Evolutionary conservation across 2,888 invertebrate species (phyloP).

Genomic region (Chrysotoxum bicinctum): DNA sequence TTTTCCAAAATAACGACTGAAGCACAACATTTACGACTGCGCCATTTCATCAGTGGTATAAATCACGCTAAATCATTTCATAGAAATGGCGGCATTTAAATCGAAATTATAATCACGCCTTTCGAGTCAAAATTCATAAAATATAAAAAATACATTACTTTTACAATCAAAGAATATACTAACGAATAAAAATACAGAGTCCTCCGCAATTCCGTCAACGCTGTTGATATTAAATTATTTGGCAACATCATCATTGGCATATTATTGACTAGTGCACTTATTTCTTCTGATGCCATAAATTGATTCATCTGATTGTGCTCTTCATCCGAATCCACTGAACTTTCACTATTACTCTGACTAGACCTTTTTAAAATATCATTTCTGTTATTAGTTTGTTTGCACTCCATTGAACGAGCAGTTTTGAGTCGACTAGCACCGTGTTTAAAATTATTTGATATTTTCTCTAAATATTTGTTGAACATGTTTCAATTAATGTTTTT

Average conservation of each 20-base stretch:
- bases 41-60: too few relatives aligned
- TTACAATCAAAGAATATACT: constrained; percentile 76
- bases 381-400: not conserved
- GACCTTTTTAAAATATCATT: constrained; percentile 26
- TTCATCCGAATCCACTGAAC: constrained; percentile 66
- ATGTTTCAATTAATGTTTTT: constrained; percentile 75
- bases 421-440: constrained; percentile 39
- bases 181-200: constrained; percentile 83
- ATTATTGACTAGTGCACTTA: constrained; percentile 41
- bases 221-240: constrained; percentile 82
- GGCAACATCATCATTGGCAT: constrained; percentile 80
- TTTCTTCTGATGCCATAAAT: constrained; percentile 14
- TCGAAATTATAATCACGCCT: not conserved
- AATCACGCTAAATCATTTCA: too few relatives aligned
- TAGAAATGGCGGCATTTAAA: not conserved
- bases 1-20: too few relatives aligned
- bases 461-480: constrained; percentile 80
- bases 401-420: constrained; percentile 46
- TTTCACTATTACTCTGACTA: constrained; percentile 60
- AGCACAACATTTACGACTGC: too few relatives aligned
- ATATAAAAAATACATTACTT: not conserved
- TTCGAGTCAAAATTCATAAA: not conserved
- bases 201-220: constrained; percentile 82
- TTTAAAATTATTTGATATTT: constrained; percentile 77
- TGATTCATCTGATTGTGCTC: constrained; percentile 65